A percentile compares a stretch with the other conserved stretches of the same genome.
Evolutionary conservation across 2,113 vertebrate genomes (phyloP).

Genomic region (Perca flavescens): DNA sequence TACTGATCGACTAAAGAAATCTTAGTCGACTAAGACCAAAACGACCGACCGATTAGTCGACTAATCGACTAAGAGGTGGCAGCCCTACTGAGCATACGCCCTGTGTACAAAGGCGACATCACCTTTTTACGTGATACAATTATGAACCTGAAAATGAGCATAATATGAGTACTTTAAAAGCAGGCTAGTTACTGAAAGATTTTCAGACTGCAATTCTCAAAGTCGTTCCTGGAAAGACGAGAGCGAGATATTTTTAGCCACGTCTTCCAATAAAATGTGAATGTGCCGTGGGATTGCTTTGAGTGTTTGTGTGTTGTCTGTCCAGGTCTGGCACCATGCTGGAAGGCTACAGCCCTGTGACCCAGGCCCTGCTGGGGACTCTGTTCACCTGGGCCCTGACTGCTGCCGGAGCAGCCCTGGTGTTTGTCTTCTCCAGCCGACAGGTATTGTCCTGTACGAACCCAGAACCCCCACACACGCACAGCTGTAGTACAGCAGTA

Average conservation of each 20-base stretch:
- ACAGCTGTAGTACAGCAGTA: background rate
- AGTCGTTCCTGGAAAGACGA: background rate
- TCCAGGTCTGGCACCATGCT: constrained; percentile 87
- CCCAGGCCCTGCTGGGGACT: constrained; percentile 93
- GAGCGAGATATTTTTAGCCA: background rate
- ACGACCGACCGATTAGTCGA: no score
- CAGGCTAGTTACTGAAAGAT: background rate
- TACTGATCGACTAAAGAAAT: no score
- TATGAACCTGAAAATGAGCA: no score
- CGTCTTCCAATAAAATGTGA: background rate
- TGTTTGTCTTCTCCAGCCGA: constrained; percentile 92
- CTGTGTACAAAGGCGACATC: no score
- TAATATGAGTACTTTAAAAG: no score
- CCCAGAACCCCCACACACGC: background rate
- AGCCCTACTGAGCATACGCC: no score
- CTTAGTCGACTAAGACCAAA: no score
- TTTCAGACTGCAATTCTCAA: background rate
- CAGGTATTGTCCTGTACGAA: constrained; percentile 83
- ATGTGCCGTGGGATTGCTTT: background rate
- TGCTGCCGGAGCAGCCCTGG: constrained; percentile 91
- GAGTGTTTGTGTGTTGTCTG: constrained; percentile 19
- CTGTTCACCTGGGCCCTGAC: constrained; percentile 95
- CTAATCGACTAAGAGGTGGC: no score
- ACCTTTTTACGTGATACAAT: no score
- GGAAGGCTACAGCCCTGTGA: constrained; percentile 86